Conservation (phyloP, 2,797 vertebrate species). For the Lepus oiostolus region DNA sequence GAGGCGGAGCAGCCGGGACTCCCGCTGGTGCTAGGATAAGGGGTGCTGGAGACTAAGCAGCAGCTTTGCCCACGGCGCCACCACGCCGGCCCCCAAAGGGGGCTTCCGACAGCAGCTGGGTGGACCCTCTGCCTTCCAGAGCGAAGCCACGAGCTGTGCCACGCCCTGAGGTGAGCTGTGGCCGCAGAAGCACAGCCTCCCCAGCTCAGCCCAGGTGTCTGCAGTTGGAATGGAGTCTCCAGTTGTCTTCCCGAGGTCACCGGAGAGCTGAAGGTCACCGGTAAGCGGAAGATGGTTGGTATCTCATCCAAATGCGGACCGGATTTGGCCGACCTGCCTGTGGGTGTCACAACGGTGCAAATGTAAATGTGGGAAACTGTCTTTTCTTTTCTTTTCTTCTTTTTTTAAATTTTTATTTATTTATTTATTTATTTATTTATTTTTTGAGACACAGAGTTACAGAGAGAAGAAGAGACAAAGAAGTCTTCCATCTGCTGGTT, state of each 20-base stretch:
- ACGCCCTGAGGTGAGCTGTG: background rate
- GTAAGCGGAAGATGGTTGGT: slow-evolving; percentile 31
- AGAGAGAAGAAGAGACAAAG: too few species aligned
- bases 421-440: too few species aligned
- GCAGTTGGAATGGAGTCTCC: slow-evolving; percentile 55
- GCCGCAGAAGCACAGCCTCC: background rate
- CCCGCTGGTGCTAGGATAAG: too few species aligned
- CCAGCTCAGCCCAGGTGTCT: background rate
- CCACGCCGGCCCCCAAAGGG: too few species aligned
- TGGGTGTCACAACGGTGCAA: background rate
- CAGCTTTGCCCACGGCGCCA: too few species aligned
- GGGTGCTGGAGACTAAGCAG: too few species aligned
- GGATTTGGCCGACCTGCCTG: slow-evolving; percentile 40
- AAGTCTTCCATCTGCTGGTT: too few species aligned
- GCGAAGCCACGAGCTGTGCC: background rate
- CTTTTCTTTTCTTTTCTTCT: too few species aligned
- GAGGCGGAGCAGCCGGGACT: too few species aligned
- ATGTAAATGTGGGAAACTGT: slow-evolving; percentile 49
- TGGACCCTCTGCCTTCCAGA: background rate
- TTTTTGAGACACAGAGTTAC: too few species aligned
- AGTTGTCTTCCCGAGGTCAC: slow-evolving; percentile 38
- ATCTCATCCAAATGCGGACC: slow-evolving; percentile 11
- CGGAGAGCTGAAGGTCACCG: background rate
- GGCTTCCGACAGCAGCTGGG: background rate
- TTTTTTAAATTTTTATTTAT: too few species aligned